These are phyloP conservation scores for Eupithecia subfuscata DNA, from an alignment of 2,888 invertebrate genomes.

Conservation along the genomic window DNA sequence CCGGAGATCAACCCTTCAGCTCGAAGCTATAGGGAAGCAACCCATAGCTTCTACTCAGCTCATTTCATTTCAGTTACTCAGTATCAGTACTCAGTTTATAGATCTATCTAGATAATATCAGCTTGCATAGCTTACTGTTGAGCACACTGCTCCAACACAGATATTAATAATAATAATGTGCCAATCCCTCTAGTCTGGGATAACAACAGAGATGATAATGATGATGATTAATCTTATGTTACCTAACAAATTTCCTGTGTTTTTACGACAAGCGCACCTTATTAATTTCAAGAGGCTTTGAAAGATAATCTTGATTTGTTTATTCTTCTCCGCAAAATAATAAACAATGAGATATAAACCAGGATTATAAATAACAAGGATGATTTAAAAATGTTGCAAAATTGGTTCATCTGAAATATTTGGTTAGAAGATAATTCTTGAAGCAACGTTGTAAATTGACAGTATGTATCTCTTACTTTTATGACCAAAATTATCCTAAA, in stretches of 20 bases:
- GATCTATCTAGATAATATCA: too few species aligned
- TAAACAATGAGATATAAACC: background rate
- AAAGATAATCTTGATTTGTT: background rate
- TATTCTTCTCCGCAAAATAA: background rate
- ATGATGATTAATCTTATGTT: background rate
- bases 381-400: background rate
- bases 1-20: too few species aligned
- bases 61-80: too few species aligned
- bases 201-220: background rate
- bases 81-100: too few species aligned
- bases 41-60: too few species aligned
- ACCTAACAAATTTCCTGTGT: background rate
- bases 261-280: background rate
- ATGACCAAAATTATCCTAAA: background rate
- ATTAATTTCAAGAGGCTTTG: background rate
- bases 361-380: background rate
- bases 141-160: too few species aligned
- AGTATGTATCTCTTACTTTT: background rate
- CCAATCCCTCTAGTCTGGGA: too few species aligned
- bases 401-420: background rate
- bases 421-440: background rate
- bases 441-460: background rate
- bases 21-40: too few species aligned
- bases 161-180: too few species aligned
- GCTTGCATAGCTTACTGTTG: too few species aligned